phyloP scores from a whole-genome alignment of 2,888 invertebrate genomes.

The Oxystoma pomonae region DNA sequence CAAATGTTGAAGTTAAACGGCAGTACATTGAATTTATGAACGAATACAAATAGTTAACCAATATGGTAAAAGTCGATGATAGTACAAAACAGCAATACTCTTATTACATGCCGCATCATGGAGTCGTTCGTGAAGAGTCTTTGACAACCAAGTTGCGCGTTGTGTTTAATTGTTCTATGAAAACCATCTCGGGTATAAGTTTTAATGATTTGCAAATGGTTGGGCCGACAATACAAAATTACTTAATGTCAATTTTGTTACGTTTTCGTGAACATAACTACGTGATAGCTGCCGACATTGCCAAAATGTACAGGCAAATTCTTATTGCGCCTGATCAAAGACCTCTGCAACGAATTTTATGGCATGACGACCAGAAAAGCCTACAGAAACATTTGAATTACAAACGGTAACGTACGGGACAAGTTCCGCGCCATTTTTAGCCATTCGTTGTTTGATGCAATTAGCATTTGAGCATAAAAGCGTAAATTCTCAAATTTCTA shows the following conservation, averaged over 20 bases:
- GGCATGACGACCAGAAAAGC: slow-evolving; percentile 7
- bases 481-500: slow-evolving; percentile 1
- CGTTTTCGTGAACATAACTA: neutral
- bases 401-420: slow-evolving; percentile 18
- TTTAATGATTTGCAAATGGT: slow-evolving; percentile 13
- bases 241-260: neutral
- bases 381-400: slow-evolving; percentile 7
- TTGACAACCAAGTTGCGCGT: slow-evolving; percentile 8
- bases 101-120: slow-evolving; percentile 9
- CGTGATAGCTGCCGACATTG: neutral
- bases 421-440: slow-evolving; percentile 11
- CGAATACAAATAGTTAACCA: slow-evolving; percentile 8
- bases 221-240: neutral
- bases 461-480: slow-evolving; percentile 8
- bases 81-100: slow-evolving; percentile 1
- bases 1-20: slow-evolving; percentile 6
- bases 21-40: slow-evolving; percentile 11
- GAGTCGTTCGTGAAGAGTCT: neutral
- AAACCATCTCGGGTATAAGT: neutral
- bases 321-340: slow-evolving; percentile 2
- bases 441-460: slow-evolving; percentile 11
- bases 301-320: neutral
- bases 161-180: slow-evolving; percentile 12
- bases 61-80: slow-evolving; percentile 13
- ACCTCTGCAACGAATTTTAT: slow-evolving; percentile 13